A percentile compares a stretch with the other conserved stretches of the same genome.
These are phyloP conservation scores for Heterocephalus glaber DNA, from an alignment of 2,113 vertebrate species.

Conservation along the genomic window DNA sequence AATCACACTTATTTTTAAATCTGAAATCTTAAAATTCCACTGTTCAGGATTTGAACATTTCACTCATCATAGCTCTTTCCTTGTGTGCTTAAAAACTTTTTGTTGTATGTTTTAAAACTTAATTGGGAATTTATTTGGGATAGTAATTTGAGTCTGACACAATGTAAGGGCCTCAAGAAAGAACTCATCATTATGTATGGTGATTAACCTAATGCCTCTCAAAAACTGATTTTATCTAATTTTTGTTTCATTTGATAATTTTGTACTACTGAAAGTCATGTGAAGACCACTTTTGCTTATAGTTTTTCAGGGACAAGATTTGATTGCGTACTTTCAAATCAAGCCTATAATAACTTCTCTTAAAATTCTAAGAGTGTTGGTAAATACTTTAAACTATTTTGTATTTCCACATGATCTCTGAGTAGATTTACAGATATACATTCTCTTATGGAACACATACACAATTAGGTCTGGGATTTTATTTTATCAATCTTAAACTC, in stretches of 20 bases:
- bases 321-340: neutral
- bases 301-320: neutral
- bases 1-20: neutral
- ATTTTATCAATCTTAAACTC: neutral
- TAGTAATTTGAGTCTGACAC: neutral
- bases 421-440: neutral
- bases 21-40: neutral
- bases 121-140: slow-evolving; percentile 24
- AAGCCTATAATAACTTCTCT: neutral
- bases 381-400: neutral
- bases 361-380: neutral
- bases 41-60: neutral
- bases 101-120: neutral
- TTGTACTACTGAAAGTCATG: neutral
- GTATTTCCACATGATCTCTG: neutral
- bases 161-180: neutral
- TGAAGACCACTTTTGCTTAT: neutral
- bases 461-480: neutral
- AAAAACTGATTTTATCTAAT: neutral
- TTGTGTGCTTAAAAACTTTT: neutral
- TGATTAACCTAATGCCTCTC: neutral
- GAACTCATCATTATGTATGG: neutral
- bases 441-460: neutral
- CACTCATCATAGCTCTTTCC: neutral
- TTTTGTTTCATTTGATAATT: neutral